Evolutionary conservation across 2,888 invertebrate species (phyloP).

Genomic region (Microplitis deprimator): DNA sequence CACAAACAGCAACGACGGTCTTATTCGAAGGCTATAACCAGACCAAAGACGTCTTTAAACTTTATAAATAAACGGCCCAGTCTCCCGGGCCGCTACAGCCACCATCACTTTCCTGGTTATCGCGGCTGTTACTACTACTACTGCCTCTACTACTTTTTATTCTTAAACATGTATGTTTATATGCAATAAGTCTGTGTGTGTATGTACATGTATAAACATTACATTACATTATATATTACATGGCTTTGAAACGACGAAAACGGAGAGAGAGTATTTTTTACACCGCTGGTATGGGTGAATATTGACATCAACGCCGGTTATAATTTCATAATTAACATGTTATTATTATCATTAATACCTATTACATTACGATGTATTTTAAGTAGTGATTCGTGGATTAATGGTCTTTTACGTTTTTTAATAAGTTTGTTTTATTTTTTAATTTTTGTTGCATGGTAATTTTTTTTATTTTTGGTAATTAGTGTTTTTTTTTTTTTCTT

Average conservation of each 20-base stretch:
- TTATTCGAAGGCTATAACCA: conserved; percentile 36
- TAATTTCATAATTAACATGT: background rate
- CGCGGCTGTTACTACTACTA: background rate
- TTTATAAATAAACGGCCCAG: conserved; percentile 58
- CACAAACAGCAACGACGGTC: conserved; percentile 7
- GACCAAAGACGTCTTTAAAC: conserved; percentile 46
- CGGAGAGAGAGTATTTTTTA: conserved; percentile 1
- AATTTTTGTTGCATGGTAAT: too few relatives aligned
- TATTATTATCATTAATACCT: background rate
- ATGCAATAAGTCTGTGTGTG: background rate
- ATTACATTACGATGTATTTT: background rate
- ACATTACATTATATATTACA: background rate
- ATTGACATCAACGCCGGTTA: background rate
- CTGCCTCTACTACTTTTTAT: background rate
- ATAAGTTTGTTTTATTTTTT: too few relatives aligned
- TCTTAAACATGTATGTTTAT: background rate
- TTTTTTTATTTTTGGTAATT: too few relatives aligned
- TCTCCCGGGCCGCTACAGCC: conserved; percentile 40
- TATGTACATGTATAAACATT: background rate
- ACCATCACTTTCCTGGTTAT: conserved; percentile 36
- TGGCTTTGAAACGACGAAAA: background rate
- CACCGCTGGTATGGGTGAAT: background rate
- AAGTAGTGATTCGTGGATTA: background rate
- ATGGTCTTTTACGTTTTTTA: background rate
- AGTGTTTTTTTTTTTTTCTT: too few relatives aligned